Conservation (phyloP, 2,113 vertebrate species). For the Leptobrachium ailaonicum region DNA sequence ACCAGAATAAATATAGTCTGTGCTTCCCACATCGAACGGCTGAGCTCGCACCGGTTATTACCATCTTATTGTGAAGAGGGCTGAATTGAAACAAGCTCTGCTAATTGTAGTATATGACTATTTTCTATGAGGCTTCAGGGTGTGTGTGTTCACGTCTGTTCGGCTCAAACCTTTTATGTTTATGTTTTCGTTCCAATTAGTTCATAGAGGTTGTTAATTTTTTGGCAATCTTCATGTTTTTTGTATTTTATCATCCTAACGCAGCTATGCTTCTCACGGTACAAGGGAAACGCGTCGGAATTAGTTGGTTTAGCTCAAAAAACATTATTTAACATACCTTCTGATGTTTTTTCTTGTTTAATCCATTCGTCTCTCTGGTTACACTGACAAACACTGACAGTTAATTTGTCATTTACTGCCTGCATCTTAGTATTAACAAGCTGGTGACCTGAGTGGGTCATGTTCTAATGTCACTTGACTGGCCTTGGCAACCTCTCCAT, state of each 20-base stretch:
- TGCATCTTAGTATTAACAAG: constrained; percentile 32
- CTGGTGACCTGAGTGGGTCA: constrained; percentile 36
- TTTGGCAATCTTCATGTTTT: not conserved
- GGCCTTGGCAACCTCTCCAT: constrained; percentile 29
- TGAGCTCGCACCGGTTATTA: constrained; percentile 45
- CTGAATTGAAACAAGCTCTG: constrained; percentile 19
- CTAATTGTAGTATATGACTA: constrained; percentile 18
- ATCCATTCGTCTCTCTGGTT: constrained; percentile 36
- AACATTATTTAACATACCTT: constrained; percentile 42
- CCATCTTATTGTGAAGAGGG: constrained; percentile 4
- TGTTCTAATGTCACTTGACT: constrained; percentile 32
- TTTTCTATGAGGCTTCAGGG: not conserved
- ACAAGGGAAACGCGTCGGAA: not conserved
- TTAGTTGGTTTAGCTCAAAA: constrained; percentile 32
- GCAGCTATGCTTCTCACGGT: constrained; percentile 20
- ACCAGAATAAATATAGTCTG: constrained; percentile 64
- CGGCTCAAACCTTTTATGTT: not conserved
- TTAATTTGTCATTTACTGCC: constrained; percentile 43
- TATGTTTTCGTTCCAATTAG: not conserved
- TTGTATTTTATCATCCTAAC: not conserved
- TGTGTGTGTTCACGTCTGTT: not conserved
- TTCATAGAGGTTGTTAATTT: too few relatives aligned
- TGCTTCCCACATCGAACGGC: constrained; percentile 55
- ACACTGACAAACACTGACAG: constrained; percentile 40
- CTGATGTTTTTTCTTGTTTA: constrained; percentile 27